Percentiles rank a stretch among this genome's conserved stretches.
Evolutionary conservation across 2,888 invertebrate species (phyloP).

Genomic region (Melanostoma scalare): DNA sequence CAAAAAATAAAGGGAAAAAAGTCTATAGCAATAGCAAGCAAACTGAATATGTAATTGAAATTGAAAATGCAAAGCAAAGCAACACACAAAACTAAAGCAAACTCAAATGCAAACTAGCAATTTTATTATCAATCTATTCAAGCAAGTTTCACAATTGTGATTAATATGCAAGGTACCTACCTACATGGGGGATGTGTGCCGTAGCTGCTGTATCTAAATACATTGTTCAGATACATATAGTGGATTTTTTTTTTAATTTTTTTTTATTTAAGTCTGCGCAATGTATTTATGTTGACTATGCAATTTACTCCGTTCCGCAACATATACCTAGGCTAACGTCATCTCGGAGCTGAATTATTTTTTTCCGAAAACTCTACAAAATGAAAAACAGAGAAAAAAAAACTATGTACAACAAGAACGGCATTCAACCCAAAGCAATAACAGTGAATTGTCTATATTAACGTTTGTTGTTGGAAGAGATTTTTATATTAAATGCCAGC

Average conservation of each 20-base stretch:
- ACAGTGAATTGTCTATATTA: slow-evolving; percentile 70
- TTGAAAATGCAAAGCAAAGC: slow-evolving; percentile 58
- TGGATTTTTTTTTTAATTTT: slow-evolving; percentile 20
- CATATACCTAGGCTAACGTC: slow-evolving; percentile 53
- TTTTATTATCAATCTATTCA: slow-evolving; percentile 73
- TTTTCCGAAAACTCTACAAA: slow-evolving; percentile 13
- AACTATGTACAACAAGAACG: background rate
- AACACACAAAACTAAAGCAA: slow-evolving; percentile 41
- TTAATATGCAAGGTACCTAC: slow-evolving; percentile 72
- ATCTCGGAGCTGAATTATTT: slow-evolving; percentile 43
- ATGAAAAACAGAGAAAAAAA: slow-evolving; percentile 23
- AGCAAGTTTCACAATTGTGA: slow-evolving; percentile 72
- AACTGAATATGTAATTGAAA: slow-evolving; percentile 64
- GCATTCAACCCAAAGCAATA: slow-evolving; percentile 56
- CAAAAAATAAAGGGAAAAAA: slow-evolving; percentile 16
- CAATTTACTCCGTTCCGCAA: slow-evolving; percentile 72
- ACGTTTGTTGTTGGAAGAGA: slow-evolving; percentile 56
- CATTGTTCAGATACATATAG: slow-evolving; percentile 61
- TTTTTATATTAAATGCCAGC: slow-evolving; percentile 54
- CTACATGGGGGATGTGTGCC: slow-evolving; percentile 53
- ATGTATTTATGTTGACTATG: slow-evolving; percentile 67
- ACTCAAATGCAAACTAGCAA: slow-evolving; percentile 72
- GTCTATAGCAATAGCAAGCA: slow-evolving; percentile 20
- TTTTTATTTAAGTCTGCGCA: slow-evolving; percentile 21
- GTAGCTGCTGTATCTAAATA: slow-evolving; percentile 53